These are phyloP conservation scores for Pagrus major DNA, from an alignment of 2,113 vertebrate species.

Conservation along the genomic window DNA sequence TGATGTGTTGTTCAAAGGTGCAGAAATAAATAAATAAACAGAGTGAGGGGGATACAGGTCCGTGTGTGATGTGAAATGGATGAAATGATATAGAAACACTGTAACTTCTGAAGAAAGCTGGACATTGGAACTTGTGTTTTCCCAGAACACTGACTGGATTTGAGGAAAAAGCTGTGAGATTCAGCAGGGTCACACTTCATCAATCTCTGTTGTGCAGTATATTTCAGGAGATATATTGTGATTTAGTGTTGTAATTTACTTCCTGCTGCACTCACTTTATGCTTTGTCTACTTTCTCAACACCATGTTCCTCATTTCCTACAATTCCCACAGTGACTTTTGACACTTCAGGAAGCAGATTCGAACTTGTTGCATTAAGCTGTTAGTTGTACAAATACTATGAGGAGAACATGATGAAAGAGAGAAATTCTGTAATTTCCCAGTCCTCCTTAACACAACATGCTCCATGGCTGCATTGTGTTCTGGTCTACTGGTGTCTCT, in stretches of 20 bases:
- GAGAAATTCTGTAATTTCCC: background rate
- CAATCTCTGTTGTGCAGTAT: conserved; percentile 29
- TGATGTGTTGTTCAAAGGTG: conserved; percentile 42
- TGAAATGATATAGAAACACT: background rate
- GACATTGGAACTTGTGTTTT: conserved; percentile 3
- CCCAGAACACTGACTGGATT: background rate
- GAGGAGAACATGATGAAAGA: background rate
- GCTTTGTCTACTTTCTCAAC: conserved; percentile 18
- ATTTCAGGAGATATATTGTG: conserved; percentile 34
- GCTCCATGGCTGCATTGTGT: background rate
- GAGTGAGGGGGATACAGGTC: background rate
- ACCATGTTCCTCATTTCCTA: background rate
- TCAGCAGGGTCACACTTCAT: conserved; percentile 28
- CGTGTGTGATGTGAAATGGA: conserved; percentile 4
- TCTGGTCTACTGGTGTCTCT: background rate
- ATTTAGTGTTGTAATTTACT: conserved; percentile 54
- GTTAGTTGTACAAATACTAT: background rate
- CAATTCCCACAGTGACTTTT: conserved; percentile 10
- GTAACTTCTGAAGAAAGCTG: background rate
- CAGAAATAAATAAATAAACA: background rate
- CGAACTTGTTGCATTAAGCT: conserved; percentile 11
- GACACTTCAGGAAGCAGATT: background rate
- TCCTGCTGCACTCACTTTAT: conserved; percentile 4
- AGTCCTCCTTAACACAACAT: background rate
- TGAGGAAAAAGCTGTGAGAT: background rate